Conservation (phyloP, 2,113 vertebrate species). For the Thryonomys swinderianus region DNA sequence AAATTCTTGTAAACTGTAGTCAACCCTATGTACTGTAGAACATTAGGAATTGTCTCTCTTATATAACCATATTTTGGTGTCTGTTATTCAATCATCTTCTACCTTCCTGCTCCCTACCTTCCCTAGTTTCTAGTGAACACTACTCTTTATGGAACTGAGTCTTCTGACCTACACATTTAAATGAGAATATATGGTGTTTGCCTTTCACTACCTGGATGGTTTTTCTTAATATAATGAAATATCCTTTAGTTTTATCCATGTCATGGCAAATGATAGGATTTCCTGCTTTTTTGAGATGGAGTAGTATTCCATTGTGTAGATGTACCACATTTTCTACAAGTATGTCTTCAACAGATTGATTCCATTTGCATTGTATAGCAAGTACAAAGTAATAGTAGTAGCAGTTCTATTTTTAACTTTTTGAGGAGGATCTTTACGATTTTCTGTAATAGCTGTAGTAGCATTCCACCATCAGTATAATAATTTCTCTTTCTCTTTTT, state of each 20-base stretch:
- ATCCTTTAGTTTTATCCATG: not conserved
- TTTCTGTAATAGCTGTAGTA: not conserved
- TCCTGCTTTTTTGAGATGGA: not conserved
- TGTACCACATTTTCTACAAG: not conserved
- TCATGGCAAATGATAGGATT: not conserved
- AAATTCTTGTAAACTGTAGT: not conserved
- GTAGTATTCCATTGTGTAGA: not conserved
- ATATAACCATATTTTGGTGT: not conserved
- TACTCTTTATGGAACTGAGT: not conserved
- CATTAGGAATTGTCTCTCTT: not conserved
- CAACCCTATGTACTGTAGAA: not conserved
- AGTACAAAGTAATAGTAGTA: not conserved
- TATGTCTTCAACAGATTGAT: not conserved
- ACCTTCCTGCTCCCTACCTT: not conserved
- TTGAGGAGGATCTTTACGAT: not conserved
- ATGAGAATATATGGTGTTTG: not conserved
- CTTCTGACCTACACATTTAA: not conserved
- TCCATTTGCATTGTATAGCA: not conserved
- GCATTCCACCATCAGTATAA: not conserved
- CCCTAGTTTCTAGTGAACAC: not conserved
- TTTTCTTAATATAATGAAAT: not conserved
- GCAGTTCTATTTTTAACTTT: not conserved
- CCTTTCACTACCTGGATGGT: not conserved
- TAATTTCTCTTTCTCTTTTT: not conserved
- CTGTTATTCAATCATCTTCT: not conserved